A percentile compares a stretch with the other conserved stretches of the same genome.
Conservation (phyloP, 1,140 invertebrate species). For the Hycleus cichorii region DNA sequence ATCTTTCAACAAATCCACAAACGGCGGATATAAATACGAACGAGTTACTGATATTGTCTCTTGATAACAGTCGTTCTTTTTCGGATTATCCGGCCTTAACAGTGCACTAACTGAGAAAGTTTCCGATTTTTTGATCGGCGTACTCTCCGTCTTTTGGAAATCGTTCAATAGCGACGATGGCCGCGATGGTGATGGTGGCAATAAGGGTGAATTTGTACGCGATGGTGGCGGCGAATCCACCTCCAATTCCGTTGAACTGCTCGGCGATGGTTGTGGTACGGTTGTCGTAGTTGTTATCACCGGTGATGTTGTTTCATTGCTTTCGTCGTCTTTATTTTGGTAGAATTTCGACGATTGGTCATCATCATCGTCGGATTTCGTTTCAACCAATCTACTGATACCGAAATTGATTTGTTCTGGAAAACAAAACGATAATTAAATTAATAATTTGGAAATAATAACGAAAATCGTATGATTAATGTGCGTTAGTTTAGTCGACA, state of each 20-base stretch:
- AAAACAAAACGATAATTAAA: constrained; percentile 29
- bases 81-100: constrained; percentile 64
- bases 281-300: too few species aligned
- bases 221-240: constrained; percentile 60
- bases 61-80: constrained; percentile 48
- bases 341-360: constrained; percentile 36
- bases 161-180: constrained; percentile 42
- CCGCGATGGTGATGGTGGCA: constrained; percentile 40
- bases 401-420: constrained; percentile 67
- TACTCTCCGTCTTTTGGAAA: constrained; percentile 40
- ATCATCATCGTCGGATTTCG: constrained; percentile 52
- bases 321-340: constrained; percentile 21
- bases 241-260: constrained; percentile 59
- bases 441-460: not conserved
- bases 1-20: constrained; percentile 49
- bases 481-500: too few species aligned
- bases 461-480: constrained; percentile 9
- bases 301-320: constrained; percentile 40
- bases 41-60: constrained; percentile 47
- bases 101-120: constrained; percentile 72
- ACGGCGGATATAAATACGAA: constrained; percentile 57
- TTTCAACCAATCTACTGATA: constrained; percentile 55
- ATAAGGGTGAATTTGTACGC: constrained; percentile 35
- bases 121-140: constrained; percentile 58
- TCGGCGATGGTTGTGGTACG: constrained; percentile 43